A percentile compares a stretch with the other conserved stretches of the same genome.
phyloP scores from a whole-genome alignment of 2,113 vertebrate species.

The Lamprologus tigripictilis region DNA sequence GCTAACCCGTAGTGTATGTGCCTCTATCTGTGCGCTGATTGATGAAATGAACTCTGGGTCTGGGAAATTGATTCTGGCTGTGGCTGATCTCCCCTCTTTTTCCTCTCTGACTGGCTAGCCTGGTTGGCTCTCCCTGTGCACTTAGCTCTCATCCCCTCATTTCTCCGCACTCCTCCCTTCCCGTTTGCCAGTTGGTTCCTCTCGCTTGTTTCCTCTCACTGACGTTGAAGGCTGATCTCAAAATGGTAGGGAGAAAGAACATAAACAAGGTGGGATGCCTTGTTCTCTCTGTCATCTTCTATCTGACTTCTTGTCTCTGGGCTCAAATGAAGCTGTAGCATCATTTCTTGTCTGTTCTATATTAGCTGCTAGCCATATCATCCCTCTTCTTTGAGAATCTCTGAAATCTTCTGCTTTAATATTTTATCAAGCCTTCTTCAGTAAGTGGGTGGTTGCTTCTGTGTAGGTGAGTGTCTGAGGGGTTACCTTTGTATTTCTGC shows the following conservation, averaged over 20 bases:
- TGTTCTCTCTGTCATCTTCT: not conserved
- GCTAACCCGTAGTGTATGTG: conserved; percentile 15
- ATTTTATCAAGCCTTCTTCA: conserved; percentile 19
- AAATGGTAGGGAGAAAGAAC: not conserved
- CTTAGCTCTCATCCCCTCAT: not conserved
- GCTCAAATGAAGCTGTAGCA: conserved; percentile 7
- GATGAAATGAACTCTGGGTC: conserved; percentile 69
- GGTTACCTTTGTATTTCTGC: not conserved
- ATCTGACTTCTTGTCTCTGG: not conserved
- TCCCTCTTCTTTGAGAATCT: conserved; percentile 14
- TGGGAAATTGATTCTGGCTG: conserved; percentile 66
- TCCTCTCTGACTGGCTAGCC: not conserved
- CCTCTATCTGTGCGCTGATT: conserved; percentile 61
- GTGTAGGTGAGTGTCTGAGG: not conserved
- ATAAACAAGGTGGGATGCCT: conserved; percentile 3
- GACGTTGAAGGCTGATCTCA: not conserved
- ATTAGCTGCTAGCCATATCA: conserved; percentile 20
- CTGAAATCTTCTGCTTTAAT: conserved; percentile 15
- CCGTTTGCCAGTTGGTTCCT: not conserved
- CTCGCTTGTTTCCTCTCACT: not conserved
- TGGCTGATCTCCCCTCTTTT: conserved; percentile 35
- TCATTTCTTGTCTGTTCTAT: not conserved
- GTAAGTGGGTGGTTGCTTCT: conserved; percentile 7
- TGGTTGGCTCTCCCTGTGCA: not conserved
- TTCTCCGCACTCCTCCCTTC: not conserved